Conservation (phyloP, 2,888 invertebrate genomes). For the Pteria penguin region DNA sequence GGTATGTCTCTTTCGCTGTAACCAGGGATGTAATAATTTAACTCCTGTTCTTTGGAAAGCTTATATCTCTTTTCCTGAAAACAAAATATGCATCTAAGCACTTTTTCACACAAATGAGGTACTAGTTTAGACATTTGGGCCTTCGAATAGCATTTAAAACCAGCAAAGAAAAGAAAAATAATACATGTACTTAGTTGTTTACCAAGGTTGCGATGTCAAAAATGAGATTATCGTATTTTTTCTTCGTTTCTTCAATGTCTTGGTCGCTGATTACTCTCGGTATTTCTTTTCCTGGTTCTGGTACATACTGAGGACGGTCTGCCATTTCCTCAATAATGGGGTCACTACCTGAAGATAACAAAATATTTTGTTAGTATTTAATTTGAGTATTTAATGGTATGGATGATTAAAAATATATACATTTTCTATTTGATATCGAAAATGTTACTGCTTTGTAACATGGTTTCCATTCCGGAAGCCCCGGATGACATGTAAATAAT, state of each 20-base stretch:
- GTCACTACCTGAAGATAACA: background rate
- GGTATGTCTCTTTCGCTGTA: conserved; percentile 47
- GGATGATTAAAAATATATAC: too few relatives aligned
- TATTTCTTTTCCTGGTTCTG: conserved; percentile 27
- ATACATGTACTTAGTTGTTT: conserved; percentile 28
- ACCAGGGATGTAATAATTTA: conserved; percentile 67
- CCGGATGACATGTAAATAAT: too few relatives aligned
- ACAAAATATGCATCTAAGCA: too few relatives aligned
- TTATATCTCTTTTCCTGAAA: conserved; percentile 66
- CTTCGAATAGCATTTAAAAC: too few relatives aligned
- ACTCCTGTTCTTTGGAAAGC: conserved; percentile 63
- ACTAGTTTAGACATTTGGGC: too few relatives aligned
- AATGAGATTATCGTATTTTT: conserved; percentile 59
- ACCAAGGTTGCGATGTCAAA: conserved; percentile 75
- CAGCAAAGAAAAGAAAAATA: too few relatives aligned
- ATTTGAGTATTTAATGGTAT: too few relatives aligned
- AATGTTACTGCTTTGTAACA: too few relatives aligned
- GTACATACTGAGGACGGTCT: conserved; percentile 21
- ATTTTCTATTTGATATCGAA: too few relatives aligned
- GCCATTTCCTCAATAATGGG: background rate
- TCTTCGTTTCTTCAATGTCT: conserved; percentile 60
- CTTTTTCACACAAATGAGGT: too few relatives aligned
- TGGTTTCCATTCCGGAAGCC: too few relatives aligned
- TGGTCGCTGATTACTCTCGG: conserved; percentile 58
- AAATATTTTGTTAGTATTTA: too few relatives aligned